These are phyloP conservation scores for Dipodomys merriami DNA, from an alignment of 2,113 vertebrate species.

Conservation along the genomic window DNA sequence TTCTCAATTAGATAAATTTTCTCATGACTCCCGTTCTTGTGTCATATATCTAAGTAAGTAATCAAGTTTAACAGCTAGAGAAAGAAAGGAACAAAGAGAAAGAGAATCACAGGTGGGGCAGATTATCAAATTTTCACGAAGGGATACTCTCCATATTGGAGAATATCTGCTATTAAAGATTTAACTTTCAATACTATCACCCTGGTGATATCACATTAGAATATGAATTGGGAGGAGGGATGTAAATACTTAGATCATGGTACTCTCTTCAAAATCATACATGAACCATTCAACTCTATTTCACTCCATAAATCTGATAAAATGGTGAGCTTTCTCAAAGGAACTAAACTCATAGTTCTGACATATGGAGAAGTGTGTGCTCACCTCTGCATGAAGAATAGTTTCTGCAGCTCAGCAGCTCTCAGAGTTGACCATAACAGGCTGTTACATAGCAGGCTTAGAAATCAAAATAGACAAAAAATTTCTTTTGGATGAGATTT, in stretches of 20 bases:
- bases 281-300: background rate
- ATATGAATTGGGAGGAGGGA: background rate
- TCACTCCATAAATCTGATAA: background rate
- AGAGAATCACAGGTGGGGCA: too few species aligned
- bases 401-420: background rate
- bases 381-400: background rate
- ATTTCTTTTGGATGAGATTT: background rate
- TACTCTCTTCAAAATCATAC: background rate
- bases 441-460: background rate
- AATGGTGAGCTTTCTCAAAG: background rate
- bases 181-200: background rate
- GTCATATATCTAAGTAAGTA: too few species aligned
- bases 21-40: too few species aligned
- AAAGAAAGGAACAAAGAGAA: too few species aligned
- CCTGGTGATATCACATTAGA: background rate
- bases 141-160: too few species aligned
- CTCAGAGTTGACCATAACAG: background rate
- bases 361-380: accelerated
- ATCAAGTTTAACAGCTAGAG: too few species aligned
- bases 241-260: background rate
- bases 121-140: too few species aligned
- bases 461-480: background rate
- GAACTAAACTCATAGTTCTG: background rate
- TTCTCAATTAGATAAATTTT: too few species aligned
- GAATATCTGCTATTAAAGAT: too few species aligned